phyloP scores from a whole-genome alignment of 2,888 invertebrate species.

The Marronus borbonicus region DNA sequence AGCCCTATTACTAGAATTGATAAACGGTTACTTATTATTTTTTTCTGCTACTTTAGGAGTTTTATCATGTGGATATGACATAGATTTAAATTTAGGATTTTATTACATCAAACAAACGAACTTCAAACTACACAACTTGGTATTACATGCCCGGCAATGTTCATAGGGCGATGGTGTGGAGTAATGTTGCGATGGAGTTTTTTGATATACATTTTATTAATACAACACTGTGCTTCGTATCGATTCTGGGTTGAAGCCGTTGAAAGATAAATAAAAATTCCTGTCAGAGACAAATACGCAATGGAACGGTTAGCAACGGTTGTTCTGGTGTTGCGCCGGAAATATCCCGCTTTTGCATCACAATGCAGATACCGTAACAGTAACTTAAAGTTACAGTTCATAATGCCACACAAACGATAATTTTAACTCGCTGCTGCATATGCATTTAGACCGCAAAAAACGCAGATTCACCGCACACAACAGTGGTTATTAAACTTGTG shows the following conservation, averaged over 20 bases:
- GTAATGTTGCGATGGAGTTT: too few relatives aligned
- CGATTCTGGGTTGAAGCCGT: not conserved
- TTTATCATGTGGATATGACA: too few relatives aligned
- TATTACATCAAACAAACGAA: too few relatives aligned
- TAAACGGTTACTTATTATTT: too few relatives aligned
- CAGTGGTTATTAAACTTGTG: not conserved
- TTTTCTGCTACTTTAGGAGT: too few relatives aligned
- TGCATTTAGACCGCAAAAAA: not conserved
- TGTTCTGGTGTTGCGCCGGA: not conserved
- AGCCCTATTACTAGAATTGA: too few relatives aligned
- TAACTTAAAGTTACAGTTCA: conserved; percentile 9
- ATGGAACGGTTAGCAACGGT: not conserved
- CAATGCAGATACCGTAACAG: not conserved
- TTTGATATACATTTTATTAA: too few relatives aligned
- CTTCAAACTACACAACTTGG: too few relatives aligned
- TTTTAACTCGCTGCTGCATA: conserved; percentile 1
- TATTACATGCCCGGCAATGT: too few relatives aligned
- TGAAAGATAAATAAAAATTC: conserved; percentile 8
- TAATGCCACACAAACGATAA: conserved; percentile 4
- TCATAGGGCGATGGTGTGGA: too few relatives aligned
- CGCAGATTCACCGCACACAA: not conserved
- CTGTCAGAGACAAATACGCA: not conserved
- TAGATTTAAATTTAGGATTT: too few relatives aligned
- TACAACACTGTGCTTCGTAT: too few relatives aligned
- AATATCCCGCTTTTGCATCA: not conserved